Evolutionary conservation across 2,888 invertebrate species (phyloP), one percentile per base, ranked within the genome.

Genomic region (Lepidochitona cinerea): DNA sequence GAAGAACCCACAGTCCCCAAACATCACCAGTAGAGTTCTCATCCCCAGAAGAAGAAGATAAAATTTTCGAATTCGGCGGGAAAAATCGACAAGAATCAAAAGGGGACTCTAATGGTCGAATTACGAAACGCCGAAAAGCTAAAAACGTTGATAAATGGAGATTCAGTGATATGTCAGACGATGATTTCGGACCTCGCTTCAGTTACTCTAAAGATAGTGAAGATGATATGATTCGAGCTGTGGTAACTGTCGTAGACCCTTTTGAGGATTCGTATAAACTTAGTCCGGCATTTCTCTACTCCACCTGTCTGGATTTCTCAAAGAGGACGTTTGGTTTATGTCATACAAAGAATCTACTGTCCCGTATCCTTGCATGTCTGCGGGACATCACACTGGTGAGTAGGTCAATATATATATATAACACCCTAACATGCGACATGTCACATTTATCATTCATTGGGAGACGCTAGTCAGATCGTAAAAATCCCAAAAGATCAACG

Each of bases 301-400:
- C 81, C 71, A 84, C 85, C 80, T 83, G 82, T 69, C 75, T 86
- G 23, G 87, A 86, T 59, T 85, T 86, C 75, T 81, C 85, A 1
- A 75, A 81, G 41, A 72, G 80, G 26, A 83, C 80, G 64, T 85
- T 83, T 72, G 84, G 66, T 12, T 35, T 66, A 1, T 35, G n/a
- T 14, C 66, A 66, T 14, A 66, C 66, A 1, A 66, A 66, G 66
- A 66, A 66, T 6, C 66, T 66, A 23, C 9, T 66, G n/a, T 37
- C 35, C 3, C 66, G 66, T 18, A 66, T 66, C 37, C 66, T 66
- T 1, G 37, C 35, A 35, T 35, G 29, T 33, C 66, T 66, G 35
- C 14, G 66, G 37, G 66, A 66, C 14, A 66, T 37, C 18, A 66
- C 37, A 4, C 37, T 66, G 66, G 66, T 66, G 37, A 66, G 66